Percentiles rank a stretch among this genome's conserved stretches.
Evolutionary conservation across 2,113 vertebrate species (phyloP).

Genomic region (Trematomus loennbergii): DNA sequence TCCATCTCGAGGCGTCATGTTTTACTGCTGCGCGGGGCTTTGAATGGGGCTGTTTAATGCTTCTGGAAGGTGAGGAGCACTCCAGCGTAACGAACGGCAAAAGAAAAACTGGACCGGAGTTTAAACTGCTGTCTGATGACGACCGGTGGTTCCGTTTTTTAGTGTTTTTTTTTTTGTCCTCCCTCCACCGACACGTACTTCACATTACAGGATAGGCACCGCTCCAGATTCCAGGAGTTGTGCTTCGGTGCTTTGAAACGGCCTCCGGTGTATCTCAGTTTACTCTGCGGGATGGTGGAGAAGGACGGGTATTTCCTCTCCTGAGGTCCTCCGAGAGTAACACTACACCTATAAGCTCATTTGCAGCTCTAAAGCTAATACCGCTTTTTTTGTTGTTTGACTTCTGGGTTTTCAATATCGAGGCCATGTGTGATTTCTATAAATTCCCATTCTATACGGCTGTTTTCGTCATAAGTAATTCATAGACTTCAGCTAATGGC

Average conservation of each 20-base stretch:
- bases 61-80: slow-evolving; percentile 56
- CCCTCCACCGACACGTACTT: slow-evolving; percentile 30
- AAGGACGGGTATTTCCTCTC: slow-evolving; percentile 66
- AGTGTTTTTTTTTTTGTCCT: background rate
- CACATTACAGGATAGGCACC: slow-evolving; percentile 46
- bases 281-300: slow-evolving; percentile 62
- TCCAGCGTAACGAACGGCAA: slow-evolving; percentile 35
- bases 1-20: slow-evolving; percentile 70
- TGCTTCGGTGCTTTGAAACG: slow-evolving; percentile 65
- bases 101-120: slow-evolving; percentile 34
- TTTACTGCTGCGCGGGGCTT: slow-evolving; percentile 67
- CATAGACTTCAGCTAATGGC: slow-evolving; percentile 38
- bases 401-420: slow-evolving; percentile 46
- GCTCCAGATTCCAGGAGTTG: slow-evolving; percentile 61
- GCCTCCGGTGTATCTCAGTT: slow-evolving; percentile 70
- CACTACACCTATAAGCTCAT: slow-evolving; percentile 73
- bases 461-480: slow-evolving; percentile 60
- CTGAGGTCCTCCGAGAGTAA: slow-evolving; percentile 60
- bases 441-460: slow-evolving; percentile 29
- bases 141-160: slow-evolving; percentile 31
- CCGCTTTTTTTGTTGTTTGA: slow-evolving; percentile 46
- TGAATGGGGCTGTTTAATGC: slow-evolving; percentile 63
- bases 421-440: background rate
- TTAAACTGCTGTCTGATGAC: slow-evolving; percentile 48
- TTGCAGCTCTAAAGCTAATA: slow-evolving; percentile 68